A percentile compares a stretch with the other conserved stretches of the same genome.
Evolutionary conservation across 1,140 invertebrate genomes (phyloP).

Genomic region (Brachionus angularis): DNA sequence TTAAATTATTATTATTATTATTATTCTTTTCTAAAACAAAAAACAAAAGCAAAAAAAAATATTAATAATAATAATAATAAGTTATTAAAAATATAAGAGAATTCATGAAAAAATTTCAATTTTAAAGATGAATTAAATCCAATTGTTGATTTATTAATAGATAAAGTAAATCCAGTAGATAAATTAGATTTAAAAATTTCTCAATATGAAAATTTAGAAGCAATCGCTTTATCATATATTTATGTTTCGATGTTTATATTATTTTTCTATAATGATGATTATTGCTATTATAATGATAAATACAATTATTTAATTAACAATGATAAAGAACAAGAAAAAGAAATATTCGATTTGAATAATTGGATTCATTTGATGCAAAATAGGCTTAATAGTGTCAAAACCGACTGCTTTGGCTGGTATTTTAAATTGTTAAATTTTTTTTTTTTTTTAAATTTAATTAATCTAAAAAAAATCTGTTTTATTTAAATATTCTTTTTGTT

Average conservation of each 20-base stretch:
- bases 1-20: not conserved
- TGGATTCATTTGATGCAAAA: constrained; percentile 14
- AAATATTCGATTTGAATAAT: not conserved
- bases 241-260: not conserved
- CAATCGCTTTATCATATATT: constrained; percentile 17
- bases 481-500: too few species aligned
- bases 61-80: too few species aligned
- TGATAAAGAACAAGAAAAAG: not conserved
- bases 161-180: not conserved
- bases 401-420: constrained; percentile 10
- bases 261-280: constrained; percentile 7
- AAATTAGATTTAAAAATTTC: not conserved
- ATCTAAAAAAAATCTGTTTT: not conserved
- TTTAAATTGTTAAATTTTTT: not conserved
- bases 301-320: not conserved
- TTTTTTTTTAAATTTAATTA: not conserved
- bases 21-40: not conserved
- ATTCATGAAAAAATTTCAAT: too few species aligned
- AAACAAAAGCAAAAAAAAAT: too few species aligned
- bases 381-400: constrained; percentile 1
- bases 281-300: not conserved
- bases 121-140: constrained; percentile 8
- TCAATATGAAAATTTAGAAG: constrained; percentile 36
- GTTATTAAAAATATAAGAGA: too few species aligned
- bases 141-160: constrained; percentile 14